Conservation (phyloP, 2,797 vertebrate genomes). For the Columba guinea region DNA sequence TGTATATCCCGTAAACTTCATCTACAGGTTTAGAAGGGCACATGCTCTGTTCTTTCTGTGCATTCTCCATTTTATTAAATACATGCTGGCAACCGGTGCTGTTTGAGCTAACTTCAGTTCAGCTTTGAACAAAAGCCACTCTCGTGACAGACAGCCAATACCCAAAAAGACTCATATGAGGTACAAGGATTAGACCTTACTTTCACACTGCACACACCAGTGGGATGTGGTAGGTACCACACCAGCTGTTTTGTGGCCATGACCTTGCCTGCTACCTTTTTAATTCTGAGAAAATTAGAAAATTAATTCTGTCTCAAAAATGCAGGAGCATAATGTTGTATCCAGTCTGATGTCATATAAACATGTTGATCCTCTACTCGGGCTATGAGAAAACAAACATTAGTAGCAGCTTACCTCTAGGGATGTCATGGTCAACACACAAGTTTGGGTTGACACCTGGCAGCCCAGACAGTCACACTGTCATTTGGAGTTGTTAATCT, state of each 20-base stretch:
- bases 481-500: background rate
- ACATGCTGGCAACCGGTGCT: background rate
- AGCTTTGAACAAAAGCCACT: background rate
- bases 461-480: background rate
- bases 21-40: background rate
- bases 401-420: background rate
- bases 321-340: background rate
- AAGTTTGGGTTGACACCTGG: background rate
- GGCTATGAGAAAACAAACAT: background rate
- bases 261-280: background rate
- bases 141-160: background rate
- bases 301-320: background rate
- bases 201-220: accelerated
- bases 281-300: background rate
- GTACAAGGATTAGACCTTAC: background rate
- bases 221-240: background rate
- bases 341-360: background rate
- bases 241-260: background rate
- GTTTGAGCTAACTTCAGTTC: background rate
- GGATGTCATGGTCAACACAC: background rate
- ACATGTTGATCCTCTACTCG: background rate
- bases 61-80: background rate
- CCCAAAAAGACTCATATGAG: background rate
- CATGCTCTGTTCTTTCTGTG: background rate
- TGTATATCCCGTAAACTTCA: background rate